Percentiles rank a stretch among this genome's conserved stretches.
These are phyloP conservation scores for Melanotaenia duboulayi DNA, from an alignment of 2,113 vertebrate species.

Conservation along the genomic window DNA sequence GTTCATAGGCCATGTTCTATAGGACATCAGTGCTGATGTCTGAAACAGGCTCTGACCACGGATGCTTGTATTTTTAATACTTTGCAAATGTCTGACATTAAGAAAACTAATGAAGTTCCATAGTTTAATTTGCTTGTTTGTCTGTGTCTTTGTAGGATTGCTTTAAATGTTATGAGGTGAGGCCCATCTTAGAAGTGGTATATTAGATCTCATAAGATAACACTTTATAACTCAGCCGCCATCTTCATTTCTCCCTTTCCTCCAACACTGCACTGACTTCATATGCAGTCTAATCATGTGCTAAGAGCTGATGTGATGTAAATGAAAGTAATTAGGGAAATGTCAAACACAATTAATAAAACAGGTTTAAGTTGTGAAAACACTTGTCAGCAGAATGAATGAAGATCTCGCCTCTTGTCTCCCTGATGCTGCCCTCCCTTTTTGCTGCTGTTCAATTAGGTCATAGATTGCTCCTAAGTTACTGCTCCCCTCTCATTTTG, in stretches of 20 bases:
- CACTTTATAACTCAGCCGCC: slow-evolving; percentile 55
- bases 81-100: slow-evolving; percentile 19
- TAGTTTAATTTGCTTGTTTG: neutral
- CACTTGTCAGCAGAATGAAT: slow-evolving; percentile 97
- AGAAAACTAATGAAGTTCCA: neutral
- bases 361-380: slow-evolving; percentile 95
- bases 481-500: slow-evolving; percentile 78
- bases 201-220: slow-evolving; percentile 64
- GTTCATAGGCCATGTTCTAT: slow-evolving; percentile 64
- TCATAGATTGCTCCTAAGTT: slow-evolving; percentile 84
- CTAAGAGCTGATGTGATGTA: slow-evolving; percentile 95
- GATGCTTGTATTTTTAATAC: slow-evolving; percentile 10
- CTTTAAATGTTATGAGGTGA: neutral
- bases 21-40: slow-evolving; percentile 54
- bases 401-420: slow-evolving; percentile 80
- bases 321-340: slow-evolving; percentile 98
- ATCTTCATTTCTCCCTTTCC: slow-evolving; percentile 79
- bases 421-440: slow-evolving; percentile 62
- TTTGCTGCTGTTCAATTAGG: slow-evolving; percentile 86
- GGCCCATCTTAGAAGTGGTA: neutral
- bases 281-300: slow-evolving; percentile 91
- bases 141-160: neutral
- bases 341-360: slow-evolving; percentile 98
- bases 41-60: slow-evolving; percentile 35
- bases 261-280: slow-evolving; percentile 83